Conservation (phyloP, 2,797 vertebrate species). For the Margarornis squamiger region DNA sequence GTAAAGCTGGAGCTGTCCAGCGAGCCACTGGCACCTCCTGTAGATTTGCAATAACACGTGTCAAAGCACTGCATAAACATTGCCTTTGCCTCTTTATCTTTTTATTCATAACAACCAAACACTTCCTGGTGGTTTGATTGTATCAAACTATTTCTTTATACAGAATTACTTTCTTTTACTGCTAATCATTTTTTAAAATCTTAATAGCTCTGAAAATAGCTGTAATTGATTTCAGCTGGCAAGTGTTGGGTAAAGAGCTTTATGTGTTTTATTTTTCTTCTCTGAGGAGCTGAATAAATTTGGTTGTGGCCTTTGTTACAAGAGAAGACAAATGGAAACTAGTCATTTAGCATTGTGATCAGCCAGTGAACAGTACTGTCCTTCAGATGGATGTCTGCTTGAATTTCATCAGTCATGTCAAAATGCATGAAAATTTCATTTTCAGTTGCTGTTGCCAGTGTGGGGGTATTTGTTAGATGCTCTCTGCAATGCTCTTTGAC, state of each 20-base stretch:
- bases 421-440: neutral
- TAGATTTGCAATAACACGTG: fast-evolving
- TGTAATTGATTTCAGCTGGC: neutral
- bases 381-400: neutral
- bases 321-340: neutral
- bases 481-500: neutral
- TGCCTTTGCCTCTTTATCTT: neutral
- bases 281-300: neutral
- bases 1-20: slow-evolving; percentile 48
- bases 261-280: neutral
- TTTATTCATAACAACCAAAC: neutral
- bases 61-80: neutral
- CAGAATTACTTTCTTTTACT: neutral
- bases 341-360: neutral
- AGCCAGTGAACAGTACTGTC: neutral
- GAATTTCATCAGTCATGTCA: neutral
- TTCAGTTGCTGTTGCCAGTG: neutral
- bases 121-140: neutral
- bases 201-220: neutral
- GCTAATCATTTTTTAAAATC: neutral
- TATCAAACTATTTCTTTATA: neutral
- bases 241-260: neutral
- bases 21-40: neutral
- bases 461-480: neutral
- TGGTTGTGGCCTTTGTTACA: neutral